Evolutionary conservation across 2,888 invertebrate genomes (phyloP).

Genomic region (Drosophila glabriapex): DNA sequence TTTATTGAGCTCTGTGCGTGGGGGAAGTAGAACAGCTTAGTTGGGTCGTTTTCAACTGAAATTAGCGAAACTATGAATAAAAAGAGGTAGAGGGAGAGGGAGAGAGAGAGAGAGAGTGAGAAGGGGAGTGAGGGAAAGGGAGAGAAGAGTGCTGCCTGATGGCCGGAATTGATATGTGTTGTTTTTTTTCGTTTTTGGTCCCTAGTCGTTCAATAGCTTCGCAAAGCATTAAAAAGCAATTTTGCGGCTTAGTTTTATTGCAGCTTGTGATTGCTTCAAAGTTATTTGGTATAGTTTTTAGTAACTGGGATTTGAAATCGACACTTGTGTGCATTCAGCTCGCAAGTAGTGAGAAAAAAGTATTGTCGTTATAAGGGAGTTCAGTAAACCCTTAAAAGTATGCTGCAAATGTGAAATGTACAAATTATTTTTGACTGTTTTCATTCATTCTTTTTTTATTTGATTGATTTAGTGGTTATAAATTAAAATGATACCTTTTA

Average conservation of each 20-base stretch:
- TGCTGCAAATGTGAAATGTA: not conserved
- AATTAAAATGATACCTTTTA: not conserved
- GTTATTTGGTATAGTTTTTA: constrained; percentile 37
- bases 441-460: not conserved
- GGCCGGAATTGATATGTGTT: constrained; percentile 36
- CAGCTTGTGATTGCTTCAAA: constrained; percentile 26
- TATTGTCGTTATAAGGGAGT: not conserved
- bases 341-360: constrained; percentile 1
- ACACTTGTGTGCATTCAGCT: constrained; percentile 29
- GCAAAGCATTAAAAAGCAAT: constrained; percentile 71
- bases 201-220: constrained; percentile 22
- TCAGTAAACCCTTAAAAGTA: constrained; percentile 2
- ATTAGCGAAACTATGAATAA: constrained; percentile 37
- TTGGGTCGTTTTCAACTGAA: constrained; percentile 36
- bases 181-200: not conserved
- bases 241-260: constrained; percentile 66
- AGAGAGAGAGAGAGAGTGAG: not conserved
- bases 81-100: not conserved
- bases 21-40: constrained; percentile 49
- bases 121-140: not conserved
- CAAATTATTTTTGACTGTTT: not conserved
- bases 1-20: constrained; percentile 20
- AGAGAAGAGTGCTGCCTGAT: constrained; percentile 14
- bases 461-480: not conserved
- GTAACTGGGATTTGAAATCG: constrained; percentile 33